Conservation (phyloP, 2,113 vertebrate genomes). For the Solea solea region DNA sequence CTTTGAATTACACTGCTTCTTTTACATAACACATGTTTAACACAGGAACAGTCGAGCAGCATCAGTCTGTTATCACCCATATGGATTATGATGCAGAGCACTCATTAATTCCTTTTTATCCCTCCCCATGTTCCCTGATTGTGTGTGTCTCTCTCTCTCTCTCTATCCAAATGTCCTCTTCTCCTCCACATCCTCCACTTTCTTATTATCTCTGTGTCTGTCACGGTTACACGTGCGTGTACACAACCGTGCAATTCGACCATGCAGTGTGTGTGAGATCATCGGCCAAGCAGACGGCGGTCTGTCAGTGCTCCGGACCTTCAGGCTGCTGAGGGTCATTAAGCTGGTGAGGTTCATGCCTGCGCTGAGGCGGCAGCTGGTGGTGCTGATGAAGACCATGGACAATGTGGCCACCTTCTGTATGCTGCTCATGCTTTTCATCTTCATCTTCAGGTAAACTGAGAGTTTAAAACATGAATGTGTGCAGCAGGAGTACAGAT, state of each 20-base stretch:
- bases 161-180: no score
- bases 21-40: neutral
- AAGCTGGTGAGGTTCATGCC: conserved; percentile 99
- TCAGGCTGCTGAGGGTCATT: conserved; percentile 93
- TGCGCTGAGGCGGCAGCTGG: conserved; percentile 92
- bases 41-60: neutral
- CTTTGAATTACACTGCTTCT: neutral
- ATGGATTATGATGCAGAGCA: neutral
- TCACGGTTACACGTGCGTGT: neutral
- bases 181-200: neutral
- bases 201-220: conserved; percentile 4
- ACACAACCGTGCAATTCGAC: neutral
- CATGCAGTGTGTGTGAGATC: conserved; percentile 94
- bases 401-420: conserved; percentile 99
- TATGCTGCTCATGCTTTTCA: conserved; percentile 99
- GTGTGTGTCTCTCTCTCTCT: no score
- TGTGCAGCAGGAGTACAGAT: no score
- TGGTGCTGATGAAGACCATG: conserved; percentile 99
- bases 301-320: conserved; percentile 94
- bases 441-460: conserved; percentile 99
- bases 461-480: neutral
- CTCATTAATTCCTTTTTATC: no score
- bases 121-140: neutral
- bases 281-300: conserved; percentile 95
- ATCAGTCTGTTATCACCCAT: neutral